phyloP scores from a whole-genome alignment of 1,140 invertebrate species.

The Nephotettix cincticeps region DNA sequence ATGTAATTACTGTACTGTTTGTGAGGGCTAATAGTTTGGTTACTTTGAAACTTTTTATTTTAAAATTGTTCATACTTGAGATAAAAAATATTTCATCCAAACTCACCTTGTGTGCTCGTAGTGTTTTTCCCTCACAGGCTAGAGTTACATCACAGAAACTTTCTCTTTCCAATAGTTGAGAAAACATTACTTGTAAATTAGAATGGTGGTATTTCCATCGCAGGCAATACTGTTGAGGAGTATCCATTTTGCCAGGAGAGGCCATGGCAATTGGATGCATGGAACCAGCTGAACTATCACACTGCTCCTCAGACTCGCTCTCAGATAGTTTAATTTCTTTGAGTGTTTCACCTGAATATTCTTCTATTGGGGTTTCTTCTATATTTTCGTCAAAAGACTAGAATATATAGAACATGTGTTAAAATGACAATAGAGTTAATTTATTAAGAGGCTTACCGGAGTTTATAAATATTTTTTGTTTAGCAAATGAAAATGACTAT shows the following conservation, averaged over 20 bases:
- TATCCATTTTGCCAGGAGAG: slow-evolving; percentile 29
- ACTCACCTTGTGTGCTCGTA: slow-evolving; percentile 83
- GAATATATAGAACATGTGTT: not conserved
- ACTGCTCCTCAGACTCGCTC: slow-evolving; percentile 14
- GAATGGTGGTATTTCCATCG: slow-evolving; percentile 90
- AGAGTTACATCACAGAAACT: slow-evolving; percentile 89
- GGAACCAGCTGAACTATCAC: not conserved
- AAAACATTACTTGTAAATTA: slow-evolving; percentile 84
- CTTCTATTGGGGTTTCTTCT: not conserved
- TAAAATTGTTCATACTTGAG: too few species aligned
- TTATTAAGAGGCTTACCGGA: too few species aligned
- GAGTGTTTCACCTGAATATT: not conserved
- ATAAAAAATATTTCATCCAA: slow-evolving; percentile 22
- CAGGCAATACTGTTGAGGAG: slow-evolving; percentile 78
- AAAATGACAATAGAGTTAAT: too few species aligned
- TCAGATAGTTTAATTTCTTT: not conserved
- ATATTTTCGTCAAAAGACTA: not conserved
- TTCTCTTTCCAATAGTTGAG: slow-evolving; percentile 80
- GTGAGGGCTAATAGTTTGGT: too few species aligned
- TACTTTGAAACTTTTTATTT: not conserved
- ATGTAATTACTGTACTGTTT: too few species aligned
- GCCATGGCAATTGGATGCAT: slow-evolving; percentile 26
- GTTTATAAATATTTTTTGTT: too few species aligned
- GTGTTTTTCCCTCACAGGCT: slow-evolving; percentile 83
- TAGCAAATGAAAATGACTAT: too few species aligned